A percentile compares a stretch with the other conserved stretches of the same genome.
These are phyloP conservation scores for Pipistrellus nathusii DNA, from an alignment of 2,797 vertebrate genomes.

Conservation along the genomic window DNA sequence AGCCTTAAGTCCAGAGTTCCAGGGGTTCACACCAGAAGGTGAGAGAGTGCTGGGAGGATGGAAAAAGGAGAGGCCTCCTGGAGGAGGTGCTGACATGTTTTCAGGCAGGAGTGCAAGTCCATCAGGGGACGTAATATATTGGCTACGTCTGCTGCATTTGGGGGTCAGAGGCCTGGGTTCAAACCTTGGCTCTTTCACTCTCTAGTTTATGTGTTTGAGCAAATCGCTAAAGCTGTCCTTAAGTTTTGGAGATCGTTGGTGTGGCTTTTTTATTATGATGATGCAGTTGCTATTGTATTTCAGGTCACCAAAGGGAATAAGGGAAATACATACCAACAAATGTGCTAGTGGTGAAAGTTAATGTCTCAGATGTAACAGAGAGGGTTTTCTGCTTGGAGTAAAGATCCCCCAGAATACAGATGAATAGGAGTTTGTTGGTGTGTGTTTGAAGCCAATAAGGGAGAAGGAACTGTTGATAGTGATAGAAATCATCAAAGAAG, in stretches of 20 bases:
- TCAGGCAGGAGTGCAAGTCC: rapidly evolving
- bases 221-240: neutral
- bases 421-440: neutral
- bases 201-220: neutral
- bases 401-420: neutral
- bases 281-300: neutral
- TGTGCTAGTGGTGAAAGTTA: neutral
- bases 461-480: neutral
- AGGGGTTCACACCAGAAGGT: neutral
- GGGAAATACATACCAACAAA: neutral
- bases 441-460: neutral
- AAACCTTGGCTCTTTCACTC: neutral
- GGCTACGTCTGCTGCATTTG: neutral
- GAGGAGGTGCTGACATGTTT: neutral
- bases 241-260: neutral
- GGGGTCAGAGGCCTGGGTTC: neutral
- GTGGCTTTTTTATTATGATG: neutral
- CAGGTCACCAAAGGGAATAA: neutral
- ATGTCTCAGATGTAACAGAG: neutral
- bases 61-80: neutral
- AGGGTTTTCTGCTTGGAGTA: neutral
- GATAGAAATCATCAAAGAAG: neutral
- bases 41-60: neutral
- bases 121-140: neutral
- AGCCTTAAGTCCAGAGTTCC: neutral